A percentile compares a stretch with the other conserved stretches of the same genome.
phyloP scores from a whole-genome alignment of 2,888 invertebrate genomes.

The Nemotelus pantherinus region DNA sequence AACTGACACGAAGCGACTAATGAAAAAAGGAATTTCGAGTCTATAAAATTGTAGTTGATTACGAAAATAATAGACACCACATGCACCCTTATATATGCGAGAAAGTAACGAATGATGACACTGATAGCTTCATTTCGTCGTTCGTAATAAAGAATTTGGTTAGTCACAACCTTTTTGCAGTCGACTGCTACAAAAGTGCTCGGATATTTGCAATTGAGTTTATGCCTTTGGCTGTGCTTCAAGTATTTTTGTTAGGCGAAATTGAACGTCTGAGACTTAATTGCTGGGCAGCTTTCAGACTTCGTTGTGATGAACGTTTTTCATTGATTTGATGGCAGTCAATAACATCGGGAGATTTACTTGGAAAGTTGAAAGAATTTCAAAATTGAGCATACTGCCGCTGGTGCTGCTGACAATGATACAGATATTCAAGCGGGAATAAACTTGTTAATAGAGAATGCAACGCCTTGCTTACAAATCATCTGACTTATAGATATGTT shows the following conservation, averaged over 20 bases:
- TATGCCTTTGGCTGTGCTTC: constrained; percentile 26
- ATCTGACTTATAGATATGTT: too few relatives aligned
- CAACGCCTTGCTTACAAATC: too few relatives aligned
- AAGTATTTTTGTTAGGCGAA: background rate
- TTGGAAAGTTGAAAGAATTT: too few relatives aligned
- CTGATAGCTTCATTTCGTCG: constrained; percentile 28
- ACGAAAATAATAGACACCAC: constrained; percentile 21
- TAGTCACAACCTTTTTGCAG: constrained; percentile 8
- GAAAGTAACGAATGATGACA: constrained; percentile 14
- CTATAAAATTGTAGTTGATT: constrained; percentile 31
- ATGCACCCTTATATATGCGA: background rate
- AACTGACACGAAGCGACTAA: constrained; percentile 18
- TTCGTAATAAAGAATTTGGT: constrained; percentile 14
- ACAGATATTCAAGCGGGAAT: too few relatives aligned
- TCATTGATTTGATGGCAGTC: too few relatives aligned
- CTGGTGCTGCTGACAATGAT: too few relatives aligned
- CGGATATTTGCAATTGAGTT: constrained; percentile 2
- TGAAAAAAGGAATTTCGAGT: constrained; percentile 24
- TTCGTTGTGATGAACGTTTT: too few relatives aligned
- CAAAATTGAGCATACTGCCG: too few relatives aligned
- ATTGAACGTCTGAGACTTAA: too few relatives aligned
- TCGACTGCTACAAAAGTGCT: background rate
- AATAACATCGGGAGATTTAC: too few relatives aligned
- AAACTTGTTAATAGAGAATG: too few relatives aligned
- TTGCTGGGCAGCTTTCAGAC: too few relatives aligned